phyloP scores from a whole-genome alignment of 2,113 vertebrate genomes.

The Grammomys surdaster region DNA sequence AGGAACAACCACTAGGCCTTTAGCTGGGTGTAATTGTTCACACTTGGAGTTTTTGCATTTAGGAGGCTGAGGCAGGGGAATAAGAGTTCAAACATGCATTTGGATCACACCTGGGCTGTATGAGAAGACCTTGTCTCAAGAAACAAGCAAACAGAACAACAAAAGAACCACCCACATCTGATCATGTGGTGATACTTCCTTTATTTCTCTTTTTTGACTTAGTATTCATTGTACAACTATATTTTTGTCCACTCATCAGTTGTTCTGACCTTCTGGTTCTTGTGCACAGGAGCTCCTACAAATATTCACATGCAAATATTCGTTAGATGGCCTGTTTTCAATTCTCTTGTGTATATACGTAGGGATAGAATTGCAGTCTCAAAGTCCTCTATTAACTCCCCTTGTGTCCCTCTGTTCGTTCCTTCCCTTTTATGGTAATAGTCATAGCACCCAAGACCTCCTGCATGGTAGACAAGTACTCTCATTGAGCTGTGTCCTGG shows the following conservation, averaged over 20 bases:
- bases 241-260: not conserved
- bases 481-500: not conserved
- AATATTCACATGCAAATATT: slow-evolving; percentile 20
- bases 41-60: not conserved
- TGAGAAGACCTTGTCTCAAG: not conserved
- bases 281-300: not conserved
- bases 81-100: not conserved
- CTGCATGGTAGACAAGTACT: not conserved
- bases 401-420: too few relatives aligned
- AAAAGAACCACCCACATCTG: not conserved
- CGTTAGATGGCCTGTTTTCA: slow-evolving; percentile 31
- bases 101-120: not conserved
- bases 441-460: not conserved
- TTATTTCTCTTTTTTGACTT: slow-evolving; percentile 25
- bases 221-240: not conserved
- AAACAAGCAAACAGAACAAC: not conserved
- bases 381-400: not conserved
- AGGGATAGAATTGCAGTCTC: not conserved
- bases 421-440: not conserved
- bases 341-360: not conserved
- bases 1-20: not conserved
- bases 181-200: not conserved
- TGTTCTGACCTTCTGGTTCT: slow-evolving; percentile 24
- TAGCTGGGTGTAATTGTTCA: not conserved
- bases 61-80: not conserved